Evolutionary conservation across 2,888 invertebrate genomes (phyloP), one percentile per base, ranked within the genome.

Genomic region (Neuroscelio doddi): DNA sequence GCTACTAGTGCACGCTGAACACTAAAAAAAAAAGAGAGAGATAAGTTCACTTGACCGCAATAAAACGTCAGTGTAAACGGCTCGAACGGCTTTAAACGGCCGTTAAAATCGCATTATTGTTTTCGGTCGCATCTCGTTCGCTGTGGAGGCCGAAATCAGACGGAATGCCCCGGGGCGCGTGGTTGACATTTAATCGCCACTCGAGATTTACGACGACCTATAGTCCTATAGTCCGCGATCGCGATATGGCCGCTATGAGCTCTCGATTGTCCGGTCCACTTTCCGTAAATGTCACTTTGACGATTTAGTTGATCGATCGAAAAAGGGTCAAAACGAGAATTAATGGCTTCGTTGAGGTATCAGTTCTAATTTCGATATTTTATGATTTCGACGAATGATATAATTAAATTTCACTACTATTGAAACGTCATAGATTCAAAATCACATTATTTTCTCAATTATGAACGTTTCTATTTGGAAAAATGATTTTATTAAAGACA

Each of bases 101-200:
- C 74, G 74, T 80, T 78, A 76, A 79, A 80, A 78, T 72, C 70
- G 75, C 74, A 74, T 81, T 79, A 80, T 79, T 81, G 78, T 82
- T 80, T 80, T 78, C 71, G 68, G 70, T 61, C 77, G 71, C 69
- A 67, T 70, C 69, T 65, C 61, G 51, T 53, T 34, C 63, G 61
- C 41, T 42, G 57, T 46, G 52, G 68, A 59, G 69, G 56, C 65
- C 72, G 62, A 74, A 78, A 74, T 73, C 72, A 69, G 67, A 71
- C 59, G 58, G 65, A 70, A 56, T 51, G 64, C 52, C 58, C 67
- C 53, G 71, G 69, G 66, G 71, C 71, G 68, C 75, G 75, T 52
- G 70, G 73, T 76, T 78, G 83, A 83, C 83, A 70, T 82, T 83
- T 83, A 83, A 82, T 82, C 80, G 78, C 79, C 72, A 63, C 62